Base-by-base conservation (phyloP, 1,140 invertebrate species). In the Drosophila prosaltans region DNA sequence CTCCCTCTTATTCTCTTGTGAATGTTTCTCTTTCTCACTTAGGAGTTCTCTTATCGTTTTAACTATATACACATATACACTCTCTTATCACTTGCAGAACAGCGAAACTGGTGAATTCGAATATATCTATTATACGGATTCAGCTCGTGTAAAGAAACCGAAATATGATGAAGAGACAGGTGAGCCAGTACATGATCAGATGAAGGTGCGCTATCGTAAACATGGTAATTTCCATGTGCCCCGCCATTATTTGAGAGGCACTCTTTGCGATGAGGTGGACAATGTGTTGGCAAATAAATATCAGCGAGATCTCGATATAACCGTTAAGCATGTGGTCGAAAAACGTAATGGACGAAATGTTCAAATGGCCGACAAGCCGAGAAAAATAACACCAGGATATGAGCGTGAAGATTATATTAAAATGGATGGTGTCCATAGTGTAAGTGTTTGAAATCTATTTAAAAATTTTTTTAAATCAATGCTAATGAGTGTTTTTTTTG, bases 61-160 rank as follows among this genome's bases (percentile, higher is more conserved):
- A 36, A 36, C 32, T 10, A 24, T 32, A 40, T 10, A 3, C 45
- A 39, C 54, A 32, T 40, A 40, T 10, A 3, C 48, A 39, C 60
- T 77, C 60, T 77, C 62, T 73, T 70, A 39, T 24, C 3, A 21
- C 45, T 68, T 72, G 7, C 65, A 92, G 91, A 86, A 92, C 51
- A 86, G 77, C 41, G 91, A 92, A 80, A 92, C 91, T 5, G 91
- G 91, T 21, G 91, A 92, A 73, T 66, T 81, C 58, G 84, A 90
- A 51, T 91, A 92, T 54, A 81, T 90, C 21, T 51, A 51, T 40
- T 81, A 88, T 60, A 75, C 72, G 16, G 90, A 91, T 64, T 66
- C 63, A 36, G 69, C 74, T n/a, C 75, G 70, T 16, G 63, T 86
- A 11, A 79, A 75, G 16, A 73, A 70, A 57, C 81, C 78, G 10